Evolutionary conservation across 2,797 vertebrate genomes (phyloP).

Genomic region (Sciurus vulgaris): DNA sequence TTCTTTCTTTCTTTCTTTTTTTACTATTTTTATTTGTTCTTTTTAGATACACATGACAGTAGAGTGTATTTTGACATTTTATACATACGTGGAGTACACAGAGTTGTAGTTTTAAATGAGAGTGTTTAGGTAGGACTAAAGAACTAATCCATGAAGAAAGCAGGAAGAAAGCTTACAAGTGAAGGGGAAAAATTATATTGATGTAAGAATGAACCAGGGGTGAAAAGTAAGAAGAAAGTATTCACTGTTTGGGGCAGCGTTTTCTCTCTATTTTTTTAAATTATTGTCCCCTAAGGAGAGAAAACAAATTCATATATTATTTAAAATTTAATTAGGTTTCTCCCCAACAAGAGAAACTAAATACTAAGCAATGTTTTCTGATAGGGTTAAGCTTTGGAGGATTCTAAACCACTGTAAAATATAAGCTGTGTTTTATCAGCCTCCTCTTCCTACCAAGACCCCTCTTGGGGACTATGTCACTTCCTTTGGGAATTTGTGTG

Average conservation of each 20-base stretch:
- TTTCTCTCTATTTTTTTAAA: neutral
- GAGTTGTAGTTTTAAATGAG: neutral
- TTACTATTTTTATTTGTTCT: no score
- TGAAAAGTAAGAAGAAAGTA: neutral
- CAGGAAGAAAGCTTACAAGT: neutral
- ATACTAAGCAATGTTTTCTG: constrained; percentile 8
- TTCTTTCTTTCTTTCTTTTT: no score
- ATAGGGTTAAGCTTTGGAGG: neutral
- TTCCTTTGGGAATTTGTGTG: neutral
- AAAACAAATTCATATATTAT: neutral
- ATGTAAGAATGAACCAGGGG: neutral
- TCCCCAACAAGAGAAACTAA: neutral
- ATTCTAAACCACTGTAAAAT: neutral
- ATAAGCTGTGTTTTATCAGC: neutral
- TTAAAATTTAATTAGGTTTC: neutral
- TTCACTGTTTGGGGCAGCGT: neutral
- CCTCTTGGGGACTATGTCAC: neutral
- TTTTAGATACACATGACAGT: no score
- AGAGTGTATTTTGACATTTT: no score
- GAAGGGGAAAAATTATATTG: neutral
- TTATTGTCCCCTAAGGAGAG: neutral
- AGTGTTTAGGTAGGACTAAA: neutral
- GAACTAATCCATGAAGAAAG: neutral
- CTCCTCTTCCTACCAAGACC: neutral
- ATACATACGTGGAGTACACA: no score